Percentiles rank a stretch among this genome's conserved stretches.
Conservation (phyloP, 2,113 vertebrate species). For the Antechinus stuartii region DNA sequence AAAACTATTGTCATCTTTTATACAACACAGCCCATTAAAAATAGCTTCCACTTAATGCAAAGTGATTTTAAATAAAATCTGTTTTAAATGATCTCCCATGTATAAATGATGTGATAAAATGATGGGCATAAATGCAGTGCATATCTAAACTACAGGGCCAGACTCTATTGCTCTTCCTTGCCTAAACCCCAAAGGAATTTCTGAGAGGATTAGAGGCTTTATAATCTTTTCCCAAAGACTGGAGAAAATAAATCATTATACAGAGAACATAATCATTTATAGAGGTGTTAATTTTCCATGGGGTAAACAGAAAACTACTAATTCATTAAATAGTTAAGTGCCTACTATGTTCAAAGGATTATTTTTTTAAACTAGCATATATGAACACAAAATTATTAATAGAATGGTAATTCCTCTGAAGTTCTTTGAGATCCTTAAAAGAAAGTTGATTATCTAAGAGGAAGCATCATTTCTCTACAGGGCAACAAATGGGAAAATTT, state of each 20-base stretch:
- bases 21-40: background rate
- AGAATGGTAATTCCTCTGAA: rapidly evolving
- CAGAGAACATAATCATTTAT: background rate
- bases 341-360: background rate
- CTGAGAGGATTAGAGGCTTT: background rate
- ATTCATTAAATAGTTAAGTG: background rate
- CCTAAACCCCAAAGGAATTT: rapidly evolving
- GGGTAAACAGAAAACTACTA: rapidly evolving
- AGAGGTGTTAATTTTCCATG: rapidly evolving
- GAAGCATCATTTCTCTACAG: background rate
- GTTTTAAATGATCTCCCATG: rapidly evolving
- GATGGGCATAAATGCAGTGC: rapidly evolving
- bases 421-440: background rate
- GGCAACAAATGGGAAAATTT: too few species aligned
- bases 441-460: rapidly evolving
- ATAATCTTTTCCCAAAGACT: background rate
- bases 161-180: rapidly evolving
- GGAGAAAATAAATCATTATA: background rate
- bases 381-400: background rate
- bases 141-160: rapidly evolving
- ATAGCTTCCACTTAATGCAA: rapidly evolving
- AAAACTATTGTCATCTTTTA: rapidly evolving
- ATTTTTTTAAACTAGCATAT: rapidly evolving
- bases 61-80: rapidly evolving
- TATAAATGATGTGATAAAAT: background rate